phyloP scores from a whole-genome alignment of 2,797 vertebrate genomes.

The Semaprochilodus insignis region DNA sequence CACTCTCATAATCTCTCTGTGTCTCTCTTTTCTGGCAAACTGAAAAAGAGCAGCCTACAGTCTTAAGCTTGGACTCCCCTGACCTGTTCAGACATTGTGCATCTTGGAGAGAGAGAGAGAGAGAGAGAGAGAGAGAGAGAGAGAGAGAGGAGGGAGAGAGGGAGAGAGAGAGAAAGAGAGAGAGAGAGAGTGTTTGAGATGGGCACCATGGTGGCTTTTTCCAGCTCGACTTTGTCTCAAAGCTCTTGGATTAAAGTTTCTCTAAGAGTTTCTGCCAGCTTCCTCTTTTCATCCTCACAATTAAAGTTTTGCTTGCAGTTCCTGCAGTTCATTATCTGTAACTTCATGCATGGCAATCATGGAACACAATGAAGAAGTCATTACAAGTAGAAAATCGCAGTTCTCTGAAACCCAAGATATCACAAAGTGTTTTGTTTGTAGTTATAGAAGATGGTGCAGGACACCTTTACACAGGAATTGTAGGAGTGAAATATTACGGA shows the following conservation, averaged over 20 bases:
- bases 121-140: neutral
- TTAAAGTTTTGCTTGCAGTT: slow-evolving; percentile 11
- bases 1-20: no score
- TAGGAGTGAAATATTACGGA: neutral
- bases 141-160: neutral
- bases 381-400: neutral
- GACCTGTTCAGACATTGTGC: neutral
- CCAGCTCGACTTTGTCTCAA: slow-evolving; percentile 12
- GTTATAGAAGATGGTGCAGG: neutral
- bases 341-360: neutral
- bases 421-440: neutral
- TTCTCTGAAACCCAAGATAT: neutral
- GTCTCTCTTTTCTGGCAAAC: no score
- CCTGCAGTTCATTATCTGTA: neutral
- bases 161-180: neutral
- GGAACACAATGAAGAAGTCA: neutral
- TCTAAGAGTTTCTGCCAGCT: slow-evolving; percentile 19
- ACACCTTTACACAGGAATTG: neutral
- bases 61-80: neutral
- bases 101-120: neutral
- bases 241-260: slow-evolving; percentile 1
- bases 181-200: neutral
- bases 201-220: neutral
- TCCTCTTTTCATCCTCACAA: slow-evolving; percentile 1
- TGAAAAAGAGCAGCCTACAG: no score